Evolutionary conservation across 2,797 vertebrate genomes (phyloP), one percentile per base, ranked within the genome.

Genomic region (Spinus pinus): DNA sequence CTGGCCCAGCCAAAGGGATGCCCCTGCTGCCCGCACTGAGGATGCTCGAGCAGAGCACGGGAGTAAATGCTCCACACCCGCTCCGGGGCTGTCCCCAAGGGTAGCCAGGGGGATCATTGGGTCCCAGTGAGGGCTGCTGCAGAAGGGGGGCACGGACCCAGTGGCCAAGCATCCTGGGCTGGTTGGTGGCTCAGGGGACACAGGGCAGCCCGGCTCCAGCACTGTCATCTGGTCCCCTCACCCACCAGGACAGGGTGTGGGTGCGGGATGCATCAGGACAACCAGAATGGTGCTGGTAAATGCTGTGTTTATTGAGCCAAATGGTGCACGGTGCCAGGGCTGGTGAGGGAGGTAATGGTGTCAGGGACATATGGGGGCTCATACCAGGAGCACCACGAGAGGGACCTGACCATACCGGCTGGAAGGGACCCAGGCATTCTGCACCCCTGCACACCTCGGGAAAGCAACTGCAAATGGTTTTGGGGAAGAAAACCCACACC

Each of bases 111-210:
- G 19, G 12, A 25, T 13, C 65, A 11, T 10, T 0, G 7, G 4
- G 46, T 75, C 23, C 42, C 2, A 0, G 50, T 17, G 57, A n/a
- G 44, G n/a, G 47, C 22, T 62, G 60, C 67, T 53, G 75, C 60
- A 31, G 17, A n/a, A 35, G 3, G 0, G 1, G n/a, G 24, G 58
- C 7, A 18, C 0, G 0, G 65, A 64, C 19, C 14, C 4, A 1
- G n/a, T 1, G 6, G 19, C 57, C 6, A 1, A 51, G 42, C 1
- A 8, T 7, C 4, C 31, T 0, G 23, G 31, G 35, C 23, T 70
- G 51, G 30, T 5, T 37, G 51, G 31, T 30, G 42, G 24, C 35
- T 14, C 3, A 10, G 37, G 31, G 54, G 42, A 27, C 2, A 0
- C 1, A 31, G 42, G 28, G 23, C n/a, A 62, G 37, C 42, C 44